Evolutionary conservation across 1,140 invertebrate species (phyloP).

Genomic region (Drosophila sp.): DNA sequence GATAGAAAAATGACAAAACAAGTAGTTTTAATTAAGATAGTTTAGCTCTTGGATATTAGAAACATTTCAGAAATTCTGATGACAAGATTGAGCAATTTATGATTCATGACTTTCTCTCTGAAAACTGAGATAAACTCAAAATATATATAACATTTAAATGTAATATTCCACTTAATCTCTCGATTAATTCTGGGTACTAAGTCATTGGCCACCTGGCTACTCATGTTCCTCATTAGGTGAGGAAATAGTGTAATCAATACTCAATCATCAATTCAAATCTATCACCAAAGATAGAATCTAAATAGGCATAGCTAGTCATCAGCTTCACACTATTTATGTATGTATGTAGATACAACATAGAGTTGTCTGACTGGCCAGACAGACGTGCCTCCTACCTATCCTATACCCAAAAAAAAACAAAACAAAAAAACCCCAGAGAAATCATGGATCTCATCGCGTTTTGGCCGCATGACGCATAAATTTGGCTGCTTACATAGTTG

Average conservation of each 20-base stretch:
- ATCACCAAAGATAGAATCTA: conserved; percentile 51
- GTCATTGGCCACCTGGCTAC: neutral
- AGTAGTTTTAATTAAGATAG: too few relatives aligned
- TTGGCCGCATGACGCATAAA: conserved; percentile 72
- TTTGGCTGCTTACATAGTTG: conserved; percentile 71
- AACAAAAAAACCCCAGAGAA: conserved; percentile 22
- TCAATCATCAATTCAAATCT: conserved; percentile 34
- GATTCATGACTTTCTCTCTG: neutral
- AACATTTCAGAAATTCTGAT: too few relatives aligned
- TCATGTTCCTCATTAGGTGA: neutral
- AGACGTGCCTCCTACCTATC: conserved; percentile 29
- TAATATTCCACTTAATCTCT: neutral
- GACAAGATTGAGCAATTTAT: too few relatives aligned
- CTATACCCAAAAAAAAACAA: neutral
- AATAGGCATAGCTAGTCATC: conserved; percentile 46
- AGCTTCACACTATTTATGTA: conserved; percentile 47
- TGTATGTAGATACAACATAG: neutral
- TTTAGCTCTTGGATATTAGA: too few relatives aligned
- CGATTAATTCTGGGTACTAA: neutral
- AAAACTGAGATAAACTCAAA: neutral
- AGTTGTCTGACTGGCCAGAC: conserved; percentile 20
- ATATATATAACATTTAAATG: neutral
- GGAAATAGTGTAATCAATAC: conserved; percentile 4
- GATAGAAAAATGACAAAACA: too few relatives aligned
- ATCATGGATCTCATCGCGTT: conserved; percentile 47